Evolutionary conservation across 2,888 invertebrate genomes (phyloP), one percentile per base, ranked within the genome.

Genomic region (Scrobipalpa costella): DNA sequence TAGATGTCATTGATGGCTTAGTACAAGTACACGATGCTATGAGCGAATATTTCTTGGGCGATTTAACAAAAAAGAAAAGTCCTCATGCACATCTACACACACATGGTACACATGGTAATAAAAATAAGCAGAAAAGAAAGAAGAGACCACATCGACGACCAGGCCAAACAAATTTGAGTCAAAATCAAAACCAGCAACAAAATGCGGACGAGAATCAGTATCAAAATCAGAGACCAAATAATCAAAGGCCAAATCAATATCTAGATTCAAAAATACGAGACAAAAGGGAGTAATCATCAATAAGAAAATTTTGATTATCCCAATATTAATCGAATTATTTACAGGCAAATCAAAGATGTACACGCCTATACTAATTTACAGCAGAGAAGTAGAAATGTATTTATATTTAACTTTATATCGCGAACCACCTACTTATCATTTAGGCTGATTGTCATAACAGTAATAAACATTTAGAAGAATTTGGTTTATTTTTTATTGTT

Each of bases 1-100:
- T 92, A 61, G 87, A 90, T 66, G 64, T 85, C 0, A 76, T 90
- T 0, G 86, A 90, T 64, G 85, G 84, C 19, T 69, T 88, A 5
- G 69, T 85, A 33, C 74, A 81, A 33, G 76, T 84, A 15, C 78
- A 83, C 21, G 74, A 83, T 60, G 80, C 79, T 47, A 67, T 88
- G 38, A 68, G 69, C 38, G 75, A 77, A 15, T 79, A 78, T 69
- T 67, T 79, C 11, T 68, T 69, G 62, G 64, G 63, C 52, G 65
- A 66, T 33, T 38, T 67, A 50, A 21, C 67, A 33, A 74, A 67
- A 38, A 67, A 68, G 61, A 72, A 70, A 61, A 67, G 61, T 9
- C 68, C 66, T 27, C 40, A 50, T 34, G 38, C 44, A 19, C 57
- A 61, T 7, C 11, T 52, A 36, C 62, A 65, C 40, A 36, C 40